These are phyloP conservation scores for Saturnia pavonia DNA, from an alignment of 2,888 invertebrate species.

Conservation along the genomic window DNA sequence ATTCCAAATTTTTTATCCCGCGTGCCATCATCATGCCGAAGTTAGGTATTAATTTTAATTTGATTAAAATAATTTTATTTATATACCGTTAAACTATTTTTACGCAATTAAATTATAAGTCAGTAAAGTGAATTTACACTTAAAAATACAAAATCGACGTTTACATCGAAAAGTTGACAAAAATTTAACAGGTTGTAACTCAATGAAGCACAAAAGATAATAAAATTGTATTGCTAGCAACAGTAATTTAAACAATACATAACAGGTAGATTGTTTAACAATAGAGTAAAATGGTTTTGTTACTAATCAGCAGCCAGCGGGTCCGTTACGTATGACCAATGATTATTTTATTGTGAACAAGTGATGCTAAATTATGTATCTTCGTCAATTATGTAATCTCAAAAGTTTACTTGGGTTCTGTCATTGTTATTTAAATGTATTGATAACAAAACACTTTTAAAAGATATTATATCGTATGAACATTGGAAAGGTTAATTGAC, in stretches of 20 bases:
- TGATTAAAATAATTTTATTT: too few relatives aligned
- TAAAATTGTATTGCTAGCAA: not conserved
- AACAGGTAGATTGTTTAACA: not conserved
- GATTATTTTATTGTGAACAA: conserved; percentile 4
- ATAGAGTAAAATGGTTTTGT: not conserved
- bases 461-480: too few relatives aligned
- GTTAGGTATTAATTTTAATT: too few relatives aligned
- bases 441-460: too few relatives aligned
- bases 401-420: not conserved
- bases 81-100: too few relatives aligned
- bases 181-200: not conserved
- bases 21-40: too few relatives aligned
- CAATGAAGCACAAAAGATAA: not conserved
- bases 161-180: too few relatives aligned
- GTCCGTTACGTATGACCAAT: conserved; percentile 5
- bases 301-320: not conserved
- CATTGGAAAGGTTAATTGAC: too few relatives aligned
- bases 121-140: too few relatives aligned
- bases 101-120: too few relatives aligned
- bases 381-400: not conserved
- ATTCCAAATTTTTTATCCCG: too few relatives aligned
- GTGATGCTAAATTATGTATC: not conserved
- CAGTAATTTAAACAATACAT: not conserved
- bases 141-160: too few relatives aligned
- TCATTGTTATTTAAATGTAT: not conserved